Evolutionary conservation across 2,113 vertebrate species (phyloP), one percentile per base, ranked within the genome.

Genomic region (Cyrtonyx montezumae): DNA sequence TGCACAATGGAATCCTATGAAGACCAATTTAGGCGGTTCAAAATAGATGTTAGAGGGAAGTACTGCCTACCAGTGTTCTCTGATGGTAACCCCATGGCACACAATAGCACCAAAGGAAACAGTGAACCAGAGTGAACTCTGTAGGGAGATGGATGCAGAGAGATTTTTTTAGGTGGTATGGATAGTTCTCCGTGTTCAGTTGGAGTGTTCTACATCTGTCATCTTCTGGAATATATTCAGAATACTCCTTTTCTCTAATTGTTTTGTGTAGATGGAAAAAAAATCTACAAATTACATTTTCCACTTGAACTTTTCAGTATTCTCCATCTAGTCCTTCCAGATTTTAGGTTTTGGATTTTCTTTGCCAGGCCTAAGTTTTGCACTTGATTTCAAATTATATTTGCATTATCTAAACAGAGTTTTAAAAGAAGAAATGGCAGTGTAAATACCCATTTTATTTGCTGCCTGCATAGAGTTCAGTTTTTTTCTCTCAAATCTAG

Each of bases 1-100:
- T 84, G 87, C 97, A 98, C 98, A 98, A 98, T 98, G 97, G 97
- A 98, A 97, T 97, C 91, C 97, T 97, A 97, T 96, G 98, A 98
- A 98, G 97, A 97, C 97, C 98, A 98, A 98, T 98, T 98, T 98
- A 98, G 97, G 96, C 91, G 55, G 91, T 84, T 97, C 97, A 97
- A 98, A 98, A 97, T 97, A 97, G 96, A 97, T 97, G 97, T 97
- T 96, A 96, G 95, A 97, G 97, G 89, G 97, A 98, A 98, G 97
- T 97, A 95, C 97, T 97, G 97, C 96, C 95, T 95, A 98, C 95
- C 96, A 96, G 94, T 96, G 95, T 95, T 97, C 94, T 95, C 97
- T 97, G 97, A 98, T 96, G 97, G 97, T 96, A 96, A 97, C 97
- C 69, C 89, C 95, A 97, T 95, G 95, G 96, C 97, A 96, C 94